These are phyloP conservation scores for Sinopyrophorus schimmeli DNA, from an alignment of 2,888 invertebrate genomes.

Conservation along the genomic window DNA sequence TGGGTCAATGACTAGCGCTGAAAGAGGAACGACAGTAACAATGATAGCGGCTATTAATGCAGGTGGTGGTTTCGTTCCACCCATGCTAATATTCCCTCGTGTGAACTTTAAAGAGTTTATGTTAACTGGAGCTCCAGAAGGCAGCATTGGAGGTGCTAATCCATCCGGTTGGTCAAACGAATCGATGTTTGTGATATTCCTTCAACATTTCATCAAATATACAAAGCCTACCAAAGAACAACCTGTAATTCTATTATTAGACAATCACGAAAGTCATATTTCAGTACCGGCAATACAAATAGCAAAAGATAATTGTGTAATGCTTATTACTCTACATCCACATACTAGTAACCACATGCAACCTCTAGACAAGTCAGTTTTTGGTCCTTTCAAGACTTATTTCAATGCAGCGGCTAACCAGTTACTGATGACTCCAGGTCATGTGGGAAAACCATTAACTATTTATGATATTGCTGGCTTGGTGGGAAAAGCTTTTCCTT, in stretches of 20 bases:
- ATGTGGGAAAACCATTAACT: slow-evolving; percentile 8
- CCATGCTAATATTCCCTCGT: slow-evolving; percentile 11
- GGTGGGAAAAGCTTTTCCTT: slow-evolving; percentile 3
- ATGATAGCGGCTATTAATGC: slow-evolving; percentile 45
- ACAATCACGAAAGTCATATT: slow-evolving; percentile 13
- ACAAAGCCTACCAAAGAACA: slow-evolving; percentile 1
- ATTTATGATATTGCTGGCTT: slow-evolving; percentile 11
- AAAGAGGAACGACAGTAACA: slow-evolving; percentile 47
- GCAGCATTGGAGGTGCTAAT: slow-evolving; percentile 2
- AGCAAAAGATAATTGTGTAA: slow-evolving; percentile 9
- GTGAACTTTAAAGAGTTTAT: slow-evolving; percentile 7
- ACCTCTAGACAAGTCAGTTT: slow-evolving; percentile 12
- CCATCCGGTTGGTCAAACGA: slow-evolving; percentile 12
- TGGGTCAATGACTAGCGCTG: slow-evolving; percentile 46
- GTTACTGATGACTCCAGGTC: slow-evolving; percentile 4
- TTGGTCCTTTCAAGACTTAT: slow-evolving; percentile 9
- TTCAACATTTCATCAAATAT: slow-evolving; percentile 16
- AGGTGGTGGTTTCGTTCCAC: slow-evolving; percentile 41
- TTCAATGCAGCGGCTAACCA: slow-evolving; percentile 1
- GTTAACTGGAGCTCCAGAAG: slow-evolving; percentile 11
- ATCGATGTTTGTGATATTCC: slow-evolving; percentile 11
- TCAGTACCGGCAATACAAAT: slow-evolving; percentile 3
- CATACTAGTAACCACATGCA: slow-evolving; percentile 9
- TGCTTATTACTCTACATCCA: slow-evolving; percentile 12
- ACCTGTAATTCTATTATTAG: slow-evolving; percentile 6